These are phyloP conservation scores for Eulacestoma nigropectus DNA, from an alignment of 2,113 vertebrate genomes.

Conservation along the genomic window DNA sequence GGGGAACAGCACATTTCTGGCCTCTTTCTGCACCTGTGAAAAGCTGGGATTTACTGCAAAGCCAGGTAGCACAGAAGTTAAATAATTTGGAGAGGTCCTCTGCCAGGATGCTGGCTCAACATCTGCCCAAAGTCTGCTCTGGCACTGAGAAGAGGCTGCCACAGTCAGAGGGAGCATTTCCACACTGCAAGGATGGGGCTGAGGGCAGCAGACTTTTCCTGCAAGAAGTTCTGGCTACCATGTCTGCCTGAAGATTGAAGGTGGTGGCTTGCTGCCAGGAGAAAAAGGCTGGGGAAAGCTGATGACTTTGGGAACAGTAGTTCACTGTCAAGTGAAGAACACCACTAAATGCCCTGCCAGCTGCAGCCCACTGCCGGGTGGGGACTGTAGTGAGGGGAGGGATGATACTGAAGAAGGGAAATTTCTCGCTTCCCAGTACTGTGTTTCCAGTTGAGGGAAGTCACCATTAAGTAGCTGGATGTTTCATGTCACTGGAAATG, in stretches of 20 bases:
- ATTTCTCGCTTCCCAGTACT: neutral
- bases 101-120: neutral
- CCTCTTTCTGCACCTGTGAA: neutral
- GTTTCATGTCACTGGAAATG: neutral
- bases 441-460: neutral
- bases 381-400: neutral
- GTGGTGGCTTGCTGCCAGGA: neutral
- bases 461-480: neutral
- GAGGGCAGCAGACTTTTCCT: neutral
- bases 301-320: neutral
- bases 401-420: neutral
- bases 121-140: neutral
- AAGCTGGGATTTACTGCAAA: neutral
- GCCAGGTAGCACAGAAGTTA: neutral
- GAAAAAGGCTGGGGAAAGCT: neutral
- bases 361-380: accelerated
- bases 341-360: neutral
- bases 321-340: neutral
- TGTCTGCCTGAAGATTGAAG: neutral
- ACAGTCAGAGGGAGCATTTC: neutral
- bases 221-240: neutral
- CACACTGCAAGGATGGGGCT: neutral
- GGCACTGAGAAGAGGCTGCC: neutral
- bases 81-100: neutral
- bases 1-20: neutral